Evolutionary conservation across 2,888 invertebrate genomes (phyloP), one percentile per base, ranked within the genome.

Genomic region (Epinotia brunnichana): DNA sequence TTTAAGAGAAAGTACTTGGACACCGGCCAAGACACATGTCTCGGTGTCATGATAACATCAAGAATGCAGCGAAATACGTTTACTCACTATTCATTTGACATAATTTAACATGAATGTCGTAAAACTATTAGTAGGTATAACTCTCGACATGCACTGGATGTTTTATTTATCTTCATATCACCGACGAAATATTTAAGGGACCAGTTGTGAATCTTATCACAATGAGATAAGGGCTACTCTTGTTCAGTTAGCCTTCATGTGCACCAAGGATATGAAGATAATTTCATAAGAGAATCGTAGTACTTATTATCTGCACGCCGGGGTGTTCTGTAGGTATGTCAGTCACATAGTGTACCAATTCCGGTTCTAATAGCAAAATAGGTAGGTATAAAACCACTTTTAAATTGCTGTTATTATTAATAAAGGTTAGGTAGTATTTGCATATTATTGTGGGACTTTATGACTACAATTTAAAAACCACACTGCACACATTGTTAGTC

Each of bases 1-100:
- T 87, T 86, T 84, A 85, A 85, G 86, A 84, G 88, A 91, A 90
- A 91, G 90, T 89, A 79, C 78, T 88, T 92, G 92, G 90, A 87
- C 74, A 75, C 70, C 73, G 75, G 89, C 91, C 91, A 91, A 87
- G 80, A 80, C 77, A 84, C 77, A 83, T 82, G 84, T 85, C 81
- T 81, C 81, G 82, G 80, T 82, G 81, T 81, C 81, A 80, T 81
- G 84, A 86, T 87, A 88, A 84, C 80, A 83, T 81, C 80, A 79
- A 81, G 81, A 82, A 85, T 85, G 85, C 83, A 86, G 81, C 78
- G 78, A 86, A 86, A 88, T 88, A 86, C 82, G 80, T 84, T 83
- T 82, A 81, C 79, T 79, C 78, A 80, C 81, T 80, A 76, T 77
- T 74, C 79, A 75, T 82, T 81, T 80, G 80, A 83, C 81, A 83